phyloP scores from a whole-genome alignment of 2,797 vertebrate species.

The Phrynocephalus forsythii region DNA sequence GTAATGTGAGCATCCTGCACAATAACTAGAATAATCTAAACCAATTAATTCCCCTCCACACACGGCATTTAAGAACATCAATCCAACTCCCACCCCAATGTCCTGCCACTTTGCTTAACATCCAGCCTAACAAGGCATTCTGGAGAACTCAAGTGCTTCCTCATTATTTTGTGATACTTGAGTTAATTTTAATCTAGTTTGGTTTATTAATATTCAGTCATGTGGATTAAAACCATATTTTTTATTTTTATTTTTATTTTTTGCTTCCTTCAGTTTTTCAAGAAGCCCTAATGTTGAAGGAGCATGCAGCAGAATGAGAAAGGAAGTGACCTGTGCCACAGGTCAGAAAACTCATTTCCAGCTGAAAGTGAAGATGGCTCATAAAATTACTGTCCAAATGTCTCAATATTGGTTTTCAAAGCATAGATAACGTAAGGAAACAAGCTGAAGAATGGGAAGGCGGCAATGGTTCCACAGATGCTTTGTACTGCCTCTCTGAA shows the following conservation, averaged over 20 bases:
- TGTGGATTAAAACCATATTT: not conserved
- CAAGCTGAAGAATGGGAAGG: not conserved
- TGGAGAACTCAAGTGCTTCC: not conserved
- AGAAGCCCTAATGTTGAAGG: not conserved
- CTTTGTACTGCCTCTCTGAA: not conserved
- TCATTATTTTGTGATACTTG: not conserved
- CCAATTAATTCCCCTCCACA: not conserved
- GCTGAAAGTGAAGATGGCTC: constrained; percentile 4
- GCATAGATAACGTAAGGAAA: not conserved
- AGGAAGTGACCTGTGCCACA: not conserved
- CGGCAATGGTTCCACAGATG: not conserved
- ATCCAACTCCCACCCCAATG: not conserved
- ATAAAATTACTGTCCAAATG: constrained; percentile 5
- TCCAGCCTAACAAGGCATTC: not conserved
- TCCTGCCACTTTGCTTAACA: not conserved
- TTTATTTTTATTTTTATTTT: not conserved
- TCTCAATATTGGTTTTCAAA: constrained; percentile 6
- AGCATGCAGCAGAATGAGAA: not conserved
- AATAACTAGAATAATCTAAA: not conserved
- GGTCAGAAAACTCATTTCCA: not conserved
- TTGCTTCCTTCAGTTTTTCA: not conserved
- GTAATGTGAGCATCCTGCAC: not conserved
- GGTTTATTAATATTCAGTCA: not conserved
- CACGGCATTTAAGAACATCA: not conserved
- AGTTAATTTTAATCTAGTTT: not conserved